Conservation (phyloP, 2,888 invertebrate species). For the Allygus modestus region DNA sequence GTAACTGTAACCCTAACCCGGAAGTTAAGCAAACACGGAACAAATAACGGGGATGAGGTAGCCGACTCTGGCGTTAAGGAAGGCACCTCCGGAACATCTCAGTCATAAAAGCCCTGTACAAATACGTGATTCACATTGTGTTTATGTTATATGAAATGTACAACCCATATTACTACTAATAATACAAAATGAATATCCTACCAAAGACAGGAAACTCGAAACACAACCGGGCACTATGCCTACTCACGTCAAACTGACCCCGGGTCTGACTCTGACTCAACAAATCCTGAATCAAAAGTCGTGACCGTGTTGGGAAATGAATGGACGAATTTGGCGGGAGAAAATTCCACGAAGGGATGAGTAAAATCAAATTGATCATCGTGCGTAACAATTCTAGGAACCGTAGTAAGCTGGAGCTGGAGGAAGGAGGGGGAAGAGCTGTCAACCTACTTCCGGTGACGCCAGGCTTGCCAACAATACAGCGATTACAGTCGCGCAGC, state of each 20-base stretch:
- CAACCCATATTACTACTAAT: too few relatives aligned
- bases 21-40: too few relatives aligned
- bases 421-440: not conserved
- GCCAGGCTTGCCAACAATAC: not conserved
- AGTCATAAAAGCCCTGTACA: too few relatives aligned
- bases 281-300: not conserved
- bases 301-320: not conserved
- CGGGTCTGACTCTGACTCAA: not conserved
- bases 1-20: too few relatives aligned
- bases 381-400: constrained; percentile 33
- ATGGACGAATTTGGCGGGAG: constrained; percentile 23
- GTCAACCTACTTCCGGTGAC: constrained; percentile 12
- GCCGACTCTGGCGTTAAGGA: too few relatives aligned
- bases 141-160: too few relatives aligned
- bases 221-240: not conserved
- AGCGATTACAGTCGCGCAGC: not conserved
- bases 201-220: not conserved
- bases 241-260: not conserved
- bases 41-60: too few relatives aligned
- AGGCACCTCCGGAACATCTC: too few relatives aligned
- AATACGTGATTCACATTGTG: too few relatives aligned
- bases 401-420: constrained; percentile 20
- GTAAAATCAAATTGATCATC: constrained; percentile 26
- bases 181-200: not conserved
- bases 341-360: constrained; percentile 26